Evolutionary conservation across 2,888 invertebrate species (phyloP).

Genomic region (Macaria liturata): DNA sequence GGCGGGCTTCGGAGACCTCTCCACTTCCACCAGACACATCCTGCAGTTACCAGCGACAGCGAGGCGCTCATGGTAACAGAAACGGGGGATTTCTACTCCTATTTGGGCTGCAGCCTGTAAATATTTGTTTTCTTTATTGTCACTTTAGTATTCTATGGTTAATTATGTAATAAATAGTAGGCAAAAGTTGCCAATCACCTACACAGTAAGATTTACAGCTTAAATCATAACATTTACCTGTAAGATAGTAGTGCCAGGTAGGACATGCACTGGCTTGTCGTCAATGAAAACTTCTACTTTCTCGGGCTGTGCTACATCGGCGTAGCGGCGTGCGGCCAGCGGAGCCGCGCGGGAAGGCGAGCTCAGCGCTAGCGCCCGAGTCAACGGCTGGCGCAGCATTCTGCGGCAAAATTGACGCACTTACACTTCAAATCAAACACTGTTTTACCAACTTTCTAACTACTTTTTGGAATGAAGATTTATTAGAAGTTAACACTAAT

Average conservation of each 20-base stretch:
- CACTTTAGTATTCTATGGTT: too few species aligned
- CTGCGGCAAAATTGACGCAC: slow-evolving; percentile 51
- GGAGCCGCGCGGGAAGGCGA: slow-evolving; percentile 69
- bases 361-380: slow-evolving; percentile 85
- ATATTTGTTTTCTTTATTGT: too few species aligned
- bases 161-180: too few species aligned
- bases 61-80: slow-evolving; percentile 99
- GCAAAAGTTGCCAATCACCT: too few species aligned
- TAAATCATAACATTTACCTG: slow-evolving; percentile 84
- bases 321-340: slow-evolving; percentile 71
- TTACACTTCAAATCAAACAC: slow-evolving; percentile 34
- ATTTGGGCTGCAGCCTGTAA: slow-evolving; percentile 95
- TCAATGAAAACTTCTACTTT: slow-evolving; percentile 98
- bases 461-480: too few species aligned
- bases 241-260: slow-evolving; percentile 98
- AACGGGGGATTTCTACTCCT: slow-evolving; percentile 99
- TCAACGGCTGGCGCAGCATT: slow-evolving; percentile 91
- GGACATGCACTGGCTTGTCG: slow-evolving; percentile 96
- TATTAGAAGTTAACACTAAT: too few species aligned
- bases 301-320: slow-evolving; percentile 84
- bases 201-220: too few species aligned
- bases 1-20: slow-evolving; percentile 98
- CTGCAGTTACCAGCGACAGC: slow-evolving; percentile 99
- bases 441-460: slow-evolving; percentile 23
- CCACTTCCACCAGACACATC: slow-evolving; percentile 99